phyloP scores from a whole-genome alignment of 2,113 vertebrate genomes.

The Rynchops niger region DNA sequence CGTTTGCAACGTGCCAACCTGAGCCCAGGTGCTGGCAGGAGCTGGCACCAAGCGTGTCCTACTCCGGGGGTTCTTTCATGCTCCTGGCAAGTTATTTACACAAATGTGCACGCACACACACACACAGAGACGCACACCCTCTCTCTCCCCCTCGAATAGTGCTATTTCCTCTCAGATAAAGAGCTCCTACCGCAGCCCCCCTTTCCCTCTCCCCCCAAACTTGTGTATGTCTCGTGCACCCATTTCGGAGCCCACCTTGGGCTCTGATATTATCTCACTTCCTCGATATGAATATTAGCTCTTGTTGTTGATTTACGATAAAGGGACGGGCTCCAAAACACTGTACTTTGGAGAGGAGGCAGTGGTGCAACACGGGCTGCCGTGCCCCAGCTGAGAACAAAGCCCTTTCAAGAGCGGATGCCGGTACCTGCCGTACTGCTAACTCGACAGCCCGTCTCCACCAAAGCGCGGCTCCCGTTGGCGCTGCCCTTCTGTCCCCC shows the following conservation, averaged over 20 bases:
- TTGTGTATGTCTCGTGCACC: not conserved
- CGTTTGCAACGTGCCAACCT: no score
- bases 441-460: not conserved
- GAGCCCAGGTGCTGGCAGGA: not conserved
- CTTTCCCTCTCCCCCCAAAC: not conserved
- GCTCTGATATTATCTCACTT: conserved; percentile 59
- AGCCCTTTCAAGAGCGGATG: not conserved
- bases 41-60: not conserved
- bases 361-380: not conserved
- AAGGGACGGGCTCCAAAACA: conserved; percentile 54
- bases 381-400: not conserved
- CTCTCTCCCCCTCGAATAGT: not conserved
- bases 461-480: not conserved
- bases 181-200: not conserved
- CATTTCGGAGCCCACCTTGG: conserved; percentile 6
- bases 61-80: not conserved
- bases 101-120: not conserved
- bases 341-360: not conserved
- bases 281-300: conserved; percentile 21
- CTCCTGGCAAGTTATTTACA: not conserved
- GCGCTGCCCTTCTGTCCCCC: not conserved
- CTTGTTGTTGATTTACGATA: conserved; percentile 22
- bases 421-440: not conserved
- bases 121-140: fast-evolving
- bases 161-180: conserved; percentile 40